These are phyloP conservation scores for Misgurnus anguillicaudatus DNA, from an alignment of 2,113 vertebrate genomes.

Conservation along the genomic window DNA sequence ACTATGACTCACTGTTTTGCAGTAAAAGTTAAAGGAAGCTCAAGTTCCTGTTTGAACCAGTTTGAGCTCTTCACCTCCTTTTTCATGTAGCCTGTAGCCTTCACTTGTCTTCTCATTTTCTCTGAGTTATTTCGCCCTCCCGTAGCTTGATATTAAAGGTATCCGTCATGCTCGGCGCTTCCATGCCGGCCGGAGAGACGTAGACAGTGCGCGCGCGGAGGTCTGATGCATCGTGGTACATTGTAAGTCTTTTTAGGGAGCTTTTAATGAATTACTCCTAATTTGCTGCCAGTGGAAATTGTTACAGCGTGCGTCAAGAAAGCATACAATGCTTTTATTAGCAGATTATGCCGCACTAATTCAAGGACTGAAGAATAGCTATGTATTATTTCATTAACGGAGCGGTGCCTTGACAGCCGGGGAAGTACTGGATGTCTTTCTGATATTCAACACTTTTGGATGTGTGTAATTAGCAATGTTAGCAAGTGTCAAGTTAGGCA, in stretches of 20 bases:
- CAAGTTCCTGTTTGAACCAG: constrained; percentile 55
- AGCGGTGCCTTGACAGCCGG: constrained; percentile 34
- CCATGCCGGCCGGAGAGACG: neutral
- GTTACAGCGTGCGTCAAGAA: neutral
- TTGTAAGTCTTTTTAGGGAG: constrained; percentile 33
- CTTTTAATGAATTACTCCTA: constrained; percentile 38
- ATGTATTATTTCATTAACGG: constrained; percentile 49
- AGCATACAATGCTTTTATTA: constrained; percentile 41
- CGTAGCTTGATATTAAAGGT: constrained; percentile 46
- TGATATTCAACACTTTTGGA: constrained; percentile 27
- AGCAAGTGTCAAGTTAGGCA: constrained; percentile 48
- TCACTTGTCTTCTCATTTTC: constrained; percentile 37
- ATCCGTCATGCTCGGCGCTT: constrained; percentile 20
- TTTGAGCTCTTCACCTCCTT: constrained; percentile 49
- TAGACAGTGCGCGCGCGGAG: neutral
- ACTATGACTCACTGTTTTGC: constrained; percentile 53
- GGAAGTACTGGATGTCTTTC: constrained; percentile 37
- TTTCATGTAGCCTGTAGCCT: constrained; percentile 53
- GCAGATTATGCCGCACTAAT: constrained; percentile 28
- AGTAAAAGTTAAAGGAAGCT: constrained; percentile 55
- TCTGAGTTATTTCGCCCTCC: constrained; percentile 42
- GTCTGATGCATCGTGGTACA: constrained; percentile 24
- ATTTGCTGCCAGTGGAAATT: constrained; percentile 33
- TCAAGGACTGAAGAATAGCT: constrained; percentile 25
- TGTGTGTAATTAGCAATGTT: constrained; percentile 46